Percentiles rank a stretch among this genome's conserved stretches.
phyloP scores from a whole-genome alignment of 2,797 vertebrate genomes.

The Aldrovandia affinis region DNA sequence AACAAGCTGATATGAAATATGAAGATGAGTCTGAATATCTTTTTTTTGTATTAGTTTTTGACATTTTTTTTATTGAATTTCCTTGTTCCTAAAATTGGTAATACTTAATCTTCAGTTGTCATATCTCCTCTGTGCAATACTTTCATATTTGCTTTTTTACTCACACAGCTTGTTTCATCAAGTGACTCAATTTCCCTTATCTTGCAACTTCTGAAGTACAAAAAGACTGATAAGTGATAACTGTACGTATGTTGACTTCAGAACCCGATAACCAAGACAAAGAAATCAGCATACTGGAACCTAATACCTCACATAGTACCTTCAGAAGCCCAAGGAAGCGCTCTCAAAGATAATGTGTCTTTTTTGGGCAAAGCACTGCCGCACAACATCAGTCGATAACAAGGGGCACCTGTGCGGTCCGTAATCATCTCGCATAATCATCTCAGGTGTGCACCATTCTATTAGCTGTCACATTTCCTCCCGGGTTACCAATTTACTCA shows the following conservation, averaged over 20 bases:
- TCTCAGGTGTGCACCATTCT: conserved; percentile 1
- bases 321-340: too few species aligned
- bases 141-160: neutral
- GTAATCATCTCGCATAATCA: neutral
- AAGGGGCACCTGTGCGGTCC: conserved; percentile 5
- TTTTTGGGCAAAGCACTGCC: neutral
- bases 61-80: neutral
- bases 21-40: neutral
- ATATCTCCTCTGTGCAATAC: neutral
- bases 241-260: too few species aligned
- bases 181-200: neutral
- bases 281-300: too few species aligned
- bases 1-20: neutral
- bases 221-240: too few species aligned
- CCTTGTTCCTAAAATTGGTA: neutral
- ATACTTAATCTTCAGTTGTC: neutral
- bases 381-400: neutral
- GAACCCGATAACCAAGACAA: too few species aligned
- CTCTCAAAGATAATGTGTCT: neutral
- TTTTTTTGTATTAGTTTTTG: too few species aligned
- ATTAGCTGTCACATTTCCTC: conserved; percentile 7
- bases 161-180: neutral
- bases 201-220: neutral
- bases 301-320: too few species aligned
- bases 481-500: conserved; percentile 10